phyloP scores from a whole-genome alignment of 1,140 invertebrate genomes.

The Magallana ariakensis region DNA sequence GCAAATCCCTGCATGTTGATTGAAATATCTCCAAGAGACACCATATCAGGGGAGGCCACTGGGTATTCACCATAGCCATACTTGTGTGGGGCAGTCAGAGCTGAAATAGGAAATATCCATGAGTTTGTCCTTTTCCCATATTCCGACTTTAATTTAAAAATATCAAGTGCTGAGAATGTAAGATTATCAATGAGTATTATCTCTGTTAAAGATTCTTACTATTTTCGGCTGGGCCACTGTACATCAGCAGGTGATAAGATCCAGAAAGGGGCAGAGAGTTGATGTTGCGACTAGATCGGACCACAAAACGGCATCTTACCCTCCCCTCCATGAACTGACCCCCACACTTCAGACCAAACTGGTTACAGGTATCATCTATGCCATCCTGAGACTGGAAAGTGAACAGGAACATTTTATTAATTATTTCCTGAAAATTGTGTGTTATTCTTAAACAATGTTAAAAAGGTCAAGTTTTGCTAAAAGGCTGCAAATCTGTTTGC shows the following conservation, averaged over 20 bases:
- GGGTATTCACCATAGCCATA: conserved; percentile 73
- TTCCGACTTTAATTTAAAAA: too few species aligned
- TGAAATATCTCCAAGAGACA: conserved; percentile 58
- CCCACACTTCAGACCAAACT: conserved; percentile 47
- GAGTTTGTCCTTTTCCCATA: not conserved
- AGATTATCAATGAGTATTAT: too few species aligned
- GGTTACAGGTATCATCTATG: conserved; percentile 40
- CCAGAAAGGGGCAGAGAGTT: conserved; percentile 55
- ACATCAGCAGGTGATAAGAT: conserved; percentile 69
- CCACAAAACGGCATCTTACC: conserved; percentile 70
- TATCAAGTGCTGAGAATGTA: too few species aligned
- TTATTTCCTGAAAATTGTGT: not conserved
- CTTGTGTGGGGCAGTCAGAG: conserved; percentile 63
- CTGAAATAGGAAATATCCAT: not conserved
- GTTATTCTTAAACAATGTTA: not conserved
- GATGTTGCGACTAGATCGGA: conserved; percentile 55
- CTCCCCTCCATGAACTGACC: conserved; percentile 68
- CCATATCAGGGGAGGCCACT: conserved; percentile 68
- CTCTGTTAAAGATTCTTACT: conserved; percentile 56
- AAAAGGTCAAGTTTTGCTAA: not conserved
- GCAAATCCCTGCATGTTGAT: conserved; percentile 67
- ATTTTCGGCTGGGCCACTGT: conserved; percentile 67
- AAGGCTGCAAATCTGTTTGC: too few species aligned
- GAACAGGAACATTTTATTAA: not conserved
- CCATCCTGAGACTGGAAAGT: conserved; percentile 56